Evolutionary conservation across 1,140 invertebrate genomes (phyloP).

Genomic region (Brachionus rotundiformis): DNA sequence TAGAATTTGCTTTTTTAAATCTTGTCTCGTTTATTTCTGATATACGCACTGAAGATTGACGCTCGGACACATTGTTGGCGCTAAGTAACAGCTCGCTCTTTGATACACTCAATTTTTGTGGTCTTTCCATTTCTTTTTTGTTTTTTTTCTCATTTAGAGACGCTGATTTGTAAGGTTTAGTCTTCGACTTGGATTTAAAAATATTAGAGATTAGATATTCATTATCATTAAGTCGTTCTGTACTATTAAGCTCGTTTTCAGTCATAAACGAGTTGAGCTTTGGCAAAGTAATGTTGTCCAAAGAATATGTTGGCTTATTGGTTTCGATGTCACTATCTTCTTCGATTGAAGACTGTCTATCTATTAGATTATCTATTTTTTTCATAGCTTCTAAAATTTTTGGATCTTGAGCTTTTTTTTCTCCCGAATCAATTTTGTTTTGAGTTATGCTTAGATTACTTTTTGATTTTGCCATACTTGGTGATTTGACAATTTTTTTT

Average conservation of each 20-base stretch:
- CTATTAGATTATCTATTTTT: constrained; percentile 27
- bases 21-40: not conserved
- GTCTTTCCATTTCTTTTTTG: not conserved
- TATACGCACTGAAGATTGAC: not conserved
- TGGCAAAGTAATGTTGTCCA: not conserved
- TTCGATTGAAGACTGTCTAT: not conserved
- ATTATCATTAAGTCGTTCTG: constrained; percentile 1
- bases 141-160: constrained; percentile 40
- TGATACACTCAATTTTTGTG: constrained; percentile 1
- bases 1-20: not conserved
- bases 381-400: constrained; percentile 6
- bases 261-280: constrained; percentile 4
- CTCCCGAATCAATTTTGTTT: not conserved
- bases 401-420: not conserved
- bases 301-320: not conserved
- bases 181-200: not conserved
- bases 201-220: constrained; percentile 29
- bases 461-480: not conserved
- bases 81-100: not conserved
- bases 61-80: too few species aligned
- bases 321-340: not conserved
- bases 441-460: not conserved
- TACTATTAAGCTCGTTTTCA: constrained; percentile 21
- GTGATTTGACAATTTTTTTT: not conserved
- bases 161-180: not conserved